Base-by-base conservation (phyloP, 2,888 invertebrate species). In the Spisula solida region DNA sequence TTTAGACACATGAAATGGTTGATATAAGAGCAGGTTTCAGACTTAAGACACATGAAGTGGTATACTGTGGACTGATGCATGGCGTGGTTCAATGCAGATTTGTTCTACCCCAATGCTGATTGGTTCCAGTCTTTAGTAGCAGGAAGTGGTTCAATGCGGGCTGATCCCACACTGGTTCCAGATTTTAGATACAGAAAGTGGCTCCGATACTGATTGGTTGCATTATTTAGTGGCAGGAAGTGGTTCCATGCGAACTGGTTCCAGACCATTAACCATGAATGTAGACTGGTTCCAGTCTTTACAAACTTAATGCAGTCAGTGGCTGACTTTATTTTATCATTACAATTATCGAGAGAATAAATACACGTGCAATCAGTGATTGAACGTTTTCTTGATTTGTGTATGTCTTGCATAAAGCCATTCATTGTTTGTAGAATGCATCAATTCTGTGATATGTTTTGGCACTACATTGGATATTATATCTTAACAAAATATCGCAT, bases 331-430 rank as follows among this genome's bases (percentile, higher is more conserved):
- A n/a, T 20, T 25, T 25, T 66, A n/a, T 66, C 60, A 25, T 25
- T 66, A n/a, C 60, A 66, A 25, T n/a, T n/a, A 25, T 66, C n/a
- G 60, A 25, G 10, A 25, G 25, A 66, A 25, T 66, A n/a, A 66
- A 66, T 66, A 25, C 60, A 25, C n/a, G 10, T 66, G 10, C 60
- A 66, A 66, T 66, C 60, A 66, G 25, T 66, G 60, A 66, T 66
- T 66, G 60, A 10, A 25, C n/a, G 6, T 25, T 66, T 66, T 25
- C 60, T 4, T 10, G 60, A 66, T 66, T 25, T 66, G 20, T 66
- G 60, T 66, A 20, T 66, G 60, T 66, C 60, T 66, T 66, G n/a
- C 25, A 25, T 66, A 66, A 66, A 66, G 25, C 25, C 60, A 66
- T 66, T n/a, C n/a, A 66, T 66, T 25, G 60, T 25, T 10, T 25